Conservation (phyloP, 35 echinoderm and acorn worm genomes). For the Apostichopus californicus region DNA sequence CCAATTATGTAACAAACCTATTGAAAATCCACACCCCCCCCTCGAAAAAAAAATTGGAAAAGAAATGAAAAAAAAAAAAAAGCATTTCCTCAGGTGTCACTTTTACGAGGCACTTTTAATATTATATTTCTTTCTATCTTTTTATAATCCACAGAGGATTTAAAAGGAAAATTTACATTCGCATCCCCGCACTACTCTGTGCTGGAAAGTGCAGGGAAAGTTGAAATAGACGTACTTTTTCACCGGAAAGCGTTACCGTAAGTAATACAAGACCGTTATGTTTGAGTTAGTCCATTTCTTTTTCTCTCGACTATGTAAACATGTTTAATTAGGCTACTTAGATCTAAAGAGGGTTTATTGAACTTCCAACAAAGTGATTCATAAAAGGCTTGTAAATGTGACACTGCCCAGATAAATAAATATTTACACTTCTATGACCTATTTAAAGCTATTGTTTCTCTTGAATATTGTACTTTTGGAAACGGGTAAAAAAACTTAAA, state of each 20-base stretch:
- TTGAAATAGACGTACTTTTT: conserved; percentile 89
- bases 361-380: too few relatives aligned
- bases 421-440: too few relatives aligned
- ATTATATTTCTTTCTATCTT: background rate
- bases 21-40: background rate
- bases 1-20: background rate
- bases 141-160: conserved; percentile 72
- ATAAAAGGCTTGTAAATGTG: too few relatives aligned
- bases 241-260: conserved; percentile 67
- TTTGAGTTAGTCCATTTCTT: too few relatives aligned
- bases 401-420: too few relatives aligned
- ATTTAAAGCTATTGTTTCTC: too few relatives aligned
- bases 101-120: background rate
- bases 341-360: too few relatives aligned
- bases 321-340: too few relatives aligned
- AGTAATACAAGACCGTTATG: background rate
- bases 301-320: too few relatives aligned
- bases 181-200: conserved; percentile 85
- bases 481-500: too few relatives aligned
- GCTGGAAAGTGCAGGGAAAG: conserved; percentile 87
- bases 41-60: background rate
- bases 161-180: conserved; percentile 96
- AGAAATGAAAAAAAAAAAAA: background rate
- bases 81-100: background rate
- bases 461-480: too few relatives aligned